These are phyloP conservation scores for Coracopsis vasa DNA, from an alignment of 2,113 vertebrate genomes.

Conservation along the genomic window DNA sequence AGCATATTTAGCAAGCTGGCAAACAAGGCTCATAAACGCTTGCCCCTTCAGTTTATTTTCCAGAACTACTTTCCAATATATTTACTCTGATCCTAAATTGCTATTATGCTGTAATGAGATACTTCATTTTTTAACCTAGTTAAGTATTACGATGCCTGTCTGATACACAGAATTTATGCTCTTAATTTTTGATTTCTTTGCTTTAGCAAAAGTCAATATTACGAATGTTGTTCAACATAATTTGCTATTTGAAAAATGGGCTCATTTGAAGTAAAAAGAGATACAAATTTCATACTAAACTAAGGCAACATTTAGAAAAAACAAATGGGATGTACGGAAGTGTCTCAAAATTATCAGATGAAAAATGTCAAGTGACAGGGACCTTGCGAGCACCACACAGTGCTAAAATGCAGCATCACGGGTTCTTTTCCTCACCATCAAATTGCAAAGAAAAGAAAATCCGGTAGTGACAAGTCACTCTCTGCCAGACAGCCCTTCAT, in stretches of 20 bases:
- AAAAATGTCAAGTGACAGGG: not conserved
- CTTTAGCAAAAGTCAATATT: not conserved
- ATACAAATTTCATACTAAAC: not conserved
- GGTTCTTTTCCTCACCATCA: not conserved
- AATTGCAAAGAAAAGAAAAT: not conserved
- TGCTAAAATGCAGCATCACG: not conserved
- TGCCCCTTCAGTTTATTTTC: not conserved
- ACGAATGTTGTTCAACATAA: not conserved
- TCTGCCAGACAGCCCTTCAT: not conserved
- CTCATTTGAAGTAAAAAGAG: not conserved
- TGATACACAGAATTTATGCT: not conserved
- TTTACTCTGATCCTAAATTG: not conserved
- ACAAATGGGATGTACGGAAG: not conserved
- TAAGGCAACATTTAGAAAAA: not conserved
- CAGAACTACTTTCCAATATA: not conserved
- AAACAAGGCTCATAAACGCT: not conserved
- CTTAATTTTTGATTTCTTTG: not conserved
- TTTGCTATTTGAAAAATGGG: not conserved
- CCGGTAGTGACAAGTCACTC: not conserved
- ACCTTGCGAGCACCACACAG: not conserved
- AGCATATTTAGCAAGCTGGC: not conserved
- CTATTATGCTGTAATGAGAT: not conserved
- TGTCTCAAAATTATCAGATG: not conserved
- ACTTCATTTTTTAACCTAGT: not conserved
- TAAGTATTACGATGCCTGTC: not conserved